Conservation (phyloP, 1,140 invertebrate genomes). For the Drosophila nigromelanica region DNA sequence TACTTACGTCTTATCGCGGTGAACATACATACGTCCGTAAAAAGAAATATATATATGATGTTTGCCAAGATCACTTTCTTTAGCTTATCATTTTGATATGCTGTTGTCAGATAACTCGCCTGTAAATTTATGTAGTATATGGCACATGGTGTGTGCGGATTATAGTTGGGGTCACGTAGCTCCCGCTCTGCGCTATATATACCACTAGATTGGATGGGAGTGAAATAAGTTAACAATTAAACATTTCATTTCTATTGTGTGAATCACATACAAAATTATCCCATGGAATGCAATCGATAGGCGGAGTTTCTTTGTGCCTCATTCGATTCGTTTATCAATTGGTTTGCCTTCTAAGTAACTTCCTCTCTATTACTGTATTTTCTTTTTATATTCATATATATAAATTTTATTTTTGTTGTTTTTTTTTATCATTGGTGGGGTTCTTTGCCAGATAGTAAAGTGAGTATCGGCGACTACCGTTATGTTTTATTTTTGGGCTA, state of each 20-base stretch:
- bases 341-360: conserved; percentile 47
- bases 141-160: background rate
- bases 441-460: conserved; percentile 18
- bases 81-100: conserved; percentile 15
- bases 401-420: background rate
- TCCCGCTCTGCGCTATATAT: conserved; percentile 2
- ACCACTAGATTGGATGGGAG: conserved; percentile 9
- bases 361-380: conserved; percentile 53
- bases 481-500: conserved; percentile 37
- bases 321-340: conserved; percentile 39
- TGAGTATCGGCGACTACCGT: conserved; percentile 30
- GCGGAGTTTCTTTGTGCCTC: conserved; percentile 52
- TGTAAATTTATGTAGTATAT: conserved; percentile 1
- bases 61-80: conserved; percentile 17
- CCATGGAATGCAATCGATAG: conserved; percentile 47
- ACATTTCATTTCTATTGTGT: conserved; percentile 40
- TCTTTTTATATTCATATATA: conserved; percentile 10
- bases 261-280: conserved; percentile 29
- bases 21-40: conserved; percentile 6
- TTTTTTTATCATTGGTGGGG: conserved; percentile 33
- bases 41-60: conserved; percentile 8
- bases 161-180: conserved; percentile 35
- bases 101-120: conserved; percentile 4
- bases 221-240: conserved; percentile 16
- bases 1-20: conserved; percentile 2